phyloP scores from a whole-genome alignment of 2,888 invertebrate genomes.

The Helleia helle region DNA sequence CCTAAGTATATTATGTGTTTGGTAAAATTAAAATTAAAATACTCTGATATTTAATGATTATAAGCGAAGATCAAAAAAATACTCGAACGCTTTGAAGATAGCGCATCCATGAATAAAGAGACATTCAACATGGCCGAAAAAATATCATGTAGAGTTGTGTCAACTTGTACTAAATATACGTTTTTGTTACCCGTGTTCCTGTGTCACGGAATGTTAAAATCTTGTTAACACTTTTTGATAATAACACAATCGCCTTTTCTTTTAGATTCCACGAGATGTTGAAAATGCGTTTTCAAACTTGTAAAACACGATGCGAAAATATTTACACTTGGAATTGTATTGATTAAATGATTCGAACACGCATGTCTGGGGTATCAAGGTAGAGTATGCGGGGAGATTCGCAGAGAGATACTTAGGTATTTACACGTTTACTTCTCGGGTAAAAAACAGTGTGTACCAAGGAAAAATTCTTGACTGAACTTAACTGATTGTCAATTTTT shows the following conservation, averaged over 20 bases:
- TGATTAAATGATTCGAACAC: not conserved
- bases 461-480: too few relatives aligned
- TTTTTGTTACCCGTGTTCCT: slow-evolving; percentile 23
- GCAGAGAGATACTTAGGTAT: too few relatives aligned
- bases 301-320: too few relatives aligned
- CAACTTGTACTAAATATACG: slow-evolving; percentile 25
- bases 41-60: too few relatives aligned
- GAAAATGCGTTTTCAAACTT: not conserved
- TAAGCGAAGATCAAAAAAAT: not conserved
- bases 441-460: too few relatives aligned
- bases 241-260: not conserved
- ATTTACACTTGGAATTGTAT: not conserved
- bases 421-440: too few relatives aligned
- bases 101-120: slow-evolving; percentile 43
- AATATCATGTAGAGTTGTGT: slow-evolving; percentile 25
- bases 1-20: too few relatives aligned
- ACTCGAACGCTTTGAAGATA: slow-evolving; percentile 23
- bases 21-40: too few relatives aligned
- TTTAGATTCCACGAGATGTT: too few relatives aligned
- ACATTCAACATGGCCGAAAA: slow-evolving; percentile 35
- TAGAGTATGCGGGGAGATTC: too few relatives aligned
- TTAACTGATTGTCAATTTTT: too few relatives aligned
- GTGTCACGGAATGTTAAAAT: slow-evolving; percentile 20
- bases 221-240: slow-evolving; percentile 22
- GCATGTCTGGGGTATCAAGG: not conserved